These are phyloP conservation scores for Leptopilina drosophilae DNA, from an alignment of 2,888 invertebrate species.

Conservation along the genomic window DNA sequence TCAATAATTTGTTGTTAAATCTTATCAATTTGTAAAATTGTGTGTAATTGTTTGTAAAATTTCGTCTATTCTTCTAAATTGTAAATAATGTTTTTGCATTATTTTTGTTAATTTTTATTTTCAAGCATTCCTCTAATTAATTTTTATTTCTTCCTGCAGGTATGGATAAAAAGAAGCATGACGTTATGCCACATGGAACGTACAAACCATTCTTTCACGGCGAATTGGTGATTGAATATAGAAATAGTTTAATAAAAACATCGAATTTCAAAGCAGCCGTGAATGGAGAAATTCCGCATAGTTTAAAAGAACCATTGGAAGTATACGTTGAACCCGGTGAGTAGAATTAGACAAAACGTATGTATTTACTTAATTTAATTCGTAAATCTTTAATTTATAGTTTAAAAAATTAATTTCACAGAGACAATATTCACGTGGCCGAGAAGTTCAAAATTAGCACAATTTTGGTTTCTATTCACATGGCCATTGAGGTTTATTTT, in stretches of 20 bases:
- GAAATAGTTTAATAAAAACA: slow-evolving; percentile 64
- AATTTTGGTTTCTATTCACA: slow-evolving; percentile 83
- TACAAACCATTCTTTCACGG: slow-evolving; percentile 74
- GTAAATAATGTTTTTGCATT: background rate
- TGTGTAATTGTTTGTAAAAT: too few relatives aligned
- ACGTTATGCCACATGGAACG: slow-evolving; percentile 67
- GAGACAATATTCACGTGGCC: slow-evolving; percentile 69
- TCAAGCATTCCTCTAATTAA: background rate
- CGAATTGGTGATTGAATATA: slow-evolving; percentile 69
- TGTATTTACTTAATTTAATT: too few relatives aligned
- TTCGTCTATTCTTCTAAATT: too few relatives aligned
- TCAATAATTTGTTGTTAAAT: too few relatives aligned
- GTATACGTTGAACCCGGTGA: slow-evolving; percentile 69
- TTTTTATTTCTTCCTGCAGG: background rate
- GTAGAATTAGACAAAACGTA: background rate
- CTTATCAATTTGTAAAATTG: too few relatives aligned
- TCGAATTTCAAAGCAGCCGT: slow-evolving; percentile 61
- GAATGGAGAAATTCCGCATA: slow-evolving; percentile 54
- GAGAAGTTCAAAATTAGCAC: slow-evolving; percentile 61
- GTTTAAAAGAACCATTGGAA: slow-evolving; percentile 54
- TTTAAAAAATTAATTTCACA: slow-evolving; percentile 47
- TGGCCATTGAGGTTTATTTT: slow-evolving; percentile 86
- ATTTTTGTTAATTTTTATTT: background rate
- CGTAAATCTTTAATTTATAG: too few relatives aligned
- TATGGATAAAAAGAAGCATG: slow-evolving; percentile 54